Evolutionary conservation across 2,797 vertebrate species (phyloP), one percentile per base, ranked within the genome.

Genomic region (Siniperca scherzeri): DNA sequence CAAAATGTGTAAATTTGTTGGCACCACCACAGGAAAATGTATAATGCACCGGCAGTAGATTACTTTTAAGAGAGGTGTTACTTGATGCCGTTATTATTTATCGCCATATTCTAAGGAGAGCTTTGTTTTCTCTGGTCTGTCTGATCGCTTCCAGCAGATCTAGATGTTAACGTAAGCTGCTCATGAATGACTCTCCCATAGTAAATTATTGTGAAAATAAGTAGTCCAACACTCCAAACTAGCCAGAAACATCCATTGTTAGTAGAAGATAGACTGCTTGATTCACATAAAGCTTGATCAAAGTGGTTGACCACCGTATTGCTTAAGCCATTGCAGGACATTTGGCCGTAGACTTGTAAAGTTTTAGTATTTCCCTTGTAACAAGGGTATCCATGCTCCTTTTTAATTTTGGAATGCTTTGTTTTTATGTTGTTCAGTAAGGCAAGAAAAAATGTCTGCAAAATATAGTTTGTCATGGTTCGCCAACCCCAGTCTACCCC

Each of bases 241-340:
- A 80, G 64, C 77, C 76, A 66, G 59, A 75, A 65, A 69, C 57
- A 46, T 83, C 74, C 83, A 86, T 90, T 14, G 48, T 7, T 82
- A 65, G 64, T 89, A 90, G 81, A 85, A 81, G 70, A 76, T 89
- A 89, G 70, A 72, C 81, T 87, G 93, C 91, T 92, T 87, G 65
- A 86, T 67, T 73, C 78, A 86, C 92, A 91, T 90, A 38, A 90
- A 77, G 91, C 94, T 94, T 87, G 80, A 90, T 88, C 76, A 75
- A 82, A 82, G 86, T 87, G 88, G 82, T 87, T 77, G 64, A 90
- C 88, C 91, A 80, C 84, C 68, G 62, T 88, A 83, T 84, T 61
- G 91, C 91, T 90, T 83, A 90, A 95, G 94, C 94, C 93, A 95
- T 94, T 95, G 93, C 92, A 94, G 92, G 94, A 92, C 94, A 91